A percentile compares a stretch with the other conserved stretches of the same genome.
These are phyloP conservation scores for Trematocara unimaculatum DNA, from an alignment of 2,113 vertebrate genomes.

Conservation along the genomic window DNA sequence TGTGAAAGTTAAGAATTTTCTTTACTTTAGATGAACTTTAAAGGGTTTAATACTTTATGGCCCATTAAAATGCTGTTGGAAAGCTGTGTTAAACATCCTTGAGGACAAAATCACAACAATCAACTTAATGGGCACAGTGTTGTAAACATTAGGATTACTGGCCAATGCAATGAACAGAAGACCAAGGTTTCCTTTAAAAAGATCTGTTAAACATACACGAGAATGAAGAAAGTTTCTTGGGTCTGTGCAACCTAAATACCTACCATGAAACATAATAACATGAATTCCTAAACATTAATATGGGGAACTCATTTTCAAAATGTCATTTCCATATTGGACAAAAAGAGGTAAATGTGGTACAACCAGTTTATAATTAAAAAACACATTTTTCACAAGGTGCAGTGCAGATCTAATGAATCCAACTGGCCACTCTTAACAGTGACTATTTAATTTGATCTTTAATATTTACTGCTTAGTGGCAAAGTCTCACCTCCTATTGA, in stretches of 20 bases:
- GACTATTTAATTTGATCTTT: background rate
- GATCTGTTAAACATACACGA: background rate
- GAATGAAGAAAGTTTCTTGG: background rate
- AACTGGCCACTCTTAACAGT: background rate
- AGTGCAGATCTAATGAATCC: background rate
- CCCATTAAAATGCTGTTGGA: background rate
- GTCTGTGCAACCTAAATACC: background rate
- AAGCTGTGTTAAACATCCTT: background rate
- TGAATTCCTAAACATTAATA: background rate
- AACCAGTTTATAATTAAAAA: slow-evolving; percentile 2
- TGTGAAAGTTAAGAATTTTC: background rate
- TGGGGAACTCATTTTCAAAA: background rate
- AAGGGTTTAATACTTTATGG: background rate
- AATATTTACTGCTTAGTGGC: background rate
- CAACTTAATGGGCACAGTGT: background rate
- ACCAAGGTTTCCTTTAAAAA: background rate
- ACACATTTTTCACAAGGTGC: background rate
- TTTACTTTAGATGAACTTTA: background rate
- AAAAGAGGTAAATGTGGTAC: slow-evolving; percentile 27
- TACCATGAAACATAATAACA: background rate
- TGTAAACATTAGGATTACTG: background rate
- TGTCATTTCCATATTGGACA: background rate
- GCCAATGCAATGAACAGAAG: background rate
- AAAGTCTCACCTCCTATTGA: background rate
- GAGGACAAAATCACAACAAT: background rate